Evolutionary conservation across 2,888 invertebrate genomes (phyloP), one percentile per base, ranked within the genome.

Genomic region (Baronia brevicornis): DNA sequence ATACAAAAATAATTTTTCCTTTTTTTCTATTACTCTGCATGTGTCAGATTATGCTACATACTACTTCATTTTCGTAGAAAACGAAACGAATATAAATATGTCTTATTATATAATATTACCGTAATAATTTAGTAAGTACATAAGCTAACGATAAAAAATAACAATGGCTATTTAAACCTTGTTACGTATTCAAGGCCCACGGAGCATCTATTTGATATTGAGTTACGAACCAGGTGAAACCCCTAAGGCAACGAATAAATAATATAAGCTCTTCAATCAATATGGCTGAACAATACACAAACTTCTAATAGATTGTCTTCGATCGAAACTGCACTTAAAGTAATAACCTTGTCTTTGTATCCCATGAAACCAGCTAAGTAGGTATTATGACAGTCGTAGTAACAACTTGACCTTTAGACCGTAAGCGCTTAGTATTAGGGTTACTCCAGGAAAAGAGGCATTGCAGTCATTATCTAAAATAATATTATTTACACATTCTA

Each of bases 301-400:
- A 67, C 65, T 68, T 71, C 69, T 71, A 71, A 70, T 74, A 79
- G 66, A 79, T 77, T 78, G 69, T 56, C 59, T 65, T 67, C 61
- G 64, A 65, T 62, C 64, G 59, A 41, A 43, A 44, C 45, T 60
- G 61, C 74, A 74, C 77, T 77, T 65, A 74, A 52, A 52, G 51
- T 72, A 72, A 78, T 75, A 49, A 62, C 50, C 45, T 48, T 5
- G 20, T 32, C 26, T 36, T 34, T 36, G 33, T 39, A 38, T 36
- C 27, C 28, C 26, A 32, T 36, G 36, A 36, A 29, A 26, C 23
- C 22, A 28, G 24, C 19, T 38, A 27, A 33, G 18, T 34, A 36
- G 19, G 13, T 37, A 36, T 30, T 14, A 28, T 34, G 24, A 41
- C 26, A 36, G 28, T 18, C 18, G 31, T 27, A 24, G 29, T 28